Evolutionary conservation across 2,888 invertebrate species (phyloP).

Genomic region (Oeneis ivallda): DNA sequence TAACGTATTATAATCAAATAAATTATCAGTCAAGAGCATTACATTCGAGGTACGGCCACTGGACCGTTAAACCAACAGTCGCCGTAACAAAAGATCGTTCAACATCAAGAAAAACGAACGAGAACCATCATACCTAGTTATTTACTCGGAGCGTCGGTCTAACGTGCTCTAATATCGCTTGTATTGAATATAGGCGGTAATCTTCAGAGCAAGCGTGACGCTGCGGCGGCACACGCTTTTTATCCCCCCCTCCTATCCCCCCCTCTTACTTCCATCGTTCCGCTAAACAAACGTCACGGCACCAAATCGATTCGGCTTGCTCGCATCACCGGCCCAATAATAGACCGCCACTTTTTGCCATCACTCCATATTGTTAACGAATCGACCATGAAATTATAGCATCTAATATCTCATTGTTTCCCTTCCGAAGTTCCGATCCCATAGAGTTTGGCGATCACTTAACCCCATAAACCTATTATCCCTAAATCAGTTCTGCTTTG

Average conservation of each 20-base stretch:
- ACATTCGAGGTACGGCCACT: slow-evolving; percentile 46
- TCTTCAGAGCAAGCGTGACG: slow-evolving; percentile 54
- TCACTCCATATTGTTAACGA: slow-evolving; percentile 67
- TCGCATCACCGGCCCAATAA: slow-evolving; percentile 72
- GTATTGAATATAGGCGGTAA: slow-evolving; percentile 44
- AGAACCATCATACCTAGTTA: slow-evolving; percentile 50
- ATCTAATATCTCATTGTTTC: slow-evolving; percentile 64
- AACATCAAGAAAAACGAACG: slow-evolving; percentile 40
- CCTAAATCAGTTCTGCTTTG: slow-evolving; percentile 73
- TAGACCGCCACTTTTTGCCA: slow-evolving; percentile 72
- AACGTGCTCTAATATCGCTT: slow-evolving; percentile 57
- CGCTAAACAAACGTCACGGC: slow-evolving; percentile 80
- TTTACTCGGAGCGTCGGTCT: slow-evolving; percentile 60
- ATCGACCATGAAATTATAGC: slow-evolving; percentile 75
- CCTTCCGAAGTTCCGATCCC: slow-evolving; percentile 62
- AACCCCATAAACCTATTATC: slow-evolving; percentile 66
- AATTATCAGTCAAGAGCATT: slow-evolving; percentile 27
- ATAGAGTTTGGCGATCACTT: slow-evolving; percentile 59
- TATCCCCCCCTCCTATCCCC: slow-evolving; percentile 29
- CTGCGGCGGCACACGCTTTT: slow-evolving; percentile 58
- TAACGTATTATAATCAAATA: slow-evolving; percentile 29
- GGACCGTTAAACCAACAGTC: slow-evolving; percentile 53
- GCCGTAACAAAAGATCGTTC: slow-evolving; percentile 29
- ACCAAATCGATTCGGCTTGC: slow-evolving; percentile 73
- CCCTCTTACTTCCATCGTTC: slow-evolving; percentile 55